Conservation (phyloP, 2,113 vertebrate genomes). For the Polypterus bichir region DNA sequence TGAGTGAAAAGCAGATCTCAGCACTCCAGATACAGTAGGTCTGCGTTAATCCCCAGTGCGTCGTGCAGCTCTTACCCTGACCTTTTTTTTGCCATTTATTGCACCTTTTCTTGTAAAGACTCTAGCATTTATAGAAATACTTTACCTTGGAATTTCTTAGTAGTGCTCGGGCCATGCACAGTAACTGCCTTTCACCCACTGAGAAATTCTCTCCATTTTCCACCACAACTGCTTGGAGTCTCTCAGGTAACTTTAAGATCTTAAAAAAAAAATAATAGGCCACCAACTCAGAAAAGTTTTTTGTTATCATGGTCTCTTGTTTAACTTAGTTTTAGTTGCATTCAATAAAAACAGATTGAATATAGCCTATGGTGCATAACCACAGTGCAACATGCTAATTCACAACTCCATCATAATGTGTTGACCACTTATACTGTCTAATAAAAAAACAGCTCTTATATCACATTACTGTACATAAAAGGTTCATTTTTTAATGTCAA, state of each 20-base stretch:
- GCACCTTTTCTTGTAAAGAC: too few species aligned
- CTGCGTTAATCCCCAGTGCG: conserved; percentile 8
- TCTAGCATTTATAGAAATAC: neutral
- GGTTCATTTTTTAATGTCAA: too few species aligned
- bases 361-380: too few species aligned
- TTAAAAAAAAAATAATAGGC: conserved; percentile 19
- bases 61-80: conserved; percentile 13
- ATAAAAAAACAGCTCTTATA: too few species aligned
- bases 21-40: neutral
- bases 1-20: neutral
- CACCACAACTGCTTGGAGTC: conserved; percentile 42
- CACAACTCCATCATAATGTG: too few species aligned
- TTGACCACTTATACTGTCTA: too few species aligned
- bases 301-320: too few species aligned
- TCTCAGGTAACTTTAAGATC: conserved; percentile 50
- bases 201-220: conserved; percentile 73
- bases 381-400: too few species aligned
- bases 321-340: too few species aligned
- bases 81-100: conserved; percentile 4
- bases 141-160: conserved; percentile 63
- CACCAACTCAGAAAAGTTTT: too few species aligned
- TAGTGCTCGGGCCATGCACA: conserved; percentile 61
- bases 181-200: conserved; percentile 57
- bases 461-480: too few species aligned
- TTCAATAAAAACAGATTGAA: too few species aligned